phyloP scores from a whole-genome alignment of 2,113 vertebrate genomes.

The Carlito syrichta region DNA sequence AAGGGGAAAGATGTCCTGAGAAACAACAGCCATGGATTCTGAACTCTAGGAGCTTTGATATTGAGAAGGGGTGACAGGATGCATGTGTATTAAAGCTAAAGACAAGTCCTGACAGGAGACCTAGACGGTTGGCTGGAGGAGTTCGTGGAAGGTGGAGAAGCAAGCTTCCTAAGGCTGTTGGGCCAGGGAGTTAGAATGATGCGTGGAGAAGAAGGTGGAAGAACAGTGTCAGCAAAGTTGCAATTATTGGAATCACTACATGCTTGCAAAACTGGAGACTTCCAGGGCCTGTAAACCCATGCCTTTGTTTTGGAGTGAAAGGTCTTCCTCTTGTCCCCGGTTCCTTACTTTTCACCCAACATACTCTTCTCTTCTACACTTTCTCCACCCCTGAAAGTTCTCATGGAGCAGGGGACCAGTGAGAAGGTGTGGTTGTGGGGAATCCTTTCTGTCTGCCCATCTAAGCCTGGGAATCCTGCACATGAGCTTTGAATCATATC shows the following conservation, averaged over 20 bases:
- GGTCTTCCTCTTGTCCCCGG: not conserved
- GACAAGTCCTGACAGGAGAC: not conserved
- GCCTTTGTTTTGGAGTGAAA: not conserved
- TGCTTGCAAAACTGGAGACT: not conserved
- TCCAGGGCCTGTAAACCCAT: not conserved
- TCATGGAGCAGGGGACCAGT: not conserved
- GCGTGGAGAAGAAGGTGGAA: not conserved
- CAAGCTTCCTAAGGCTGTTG: not conserved
- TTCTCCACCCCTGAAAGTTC: not conserved
- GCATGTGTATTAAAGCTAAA: not conserved
- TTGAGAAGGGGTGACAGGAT: not conserved
- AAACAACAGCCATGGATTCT: not conserved
- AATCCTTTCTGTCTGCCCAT: not conserved
- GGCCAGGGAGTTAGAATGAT: not conserved
- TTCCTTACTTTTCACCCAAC: no score
- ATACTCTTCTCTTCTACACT: not conserved
- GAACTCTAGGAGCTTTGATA: not conserved
- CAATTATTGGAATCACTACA: no score
- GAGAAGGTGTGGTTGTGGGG: not conserved
- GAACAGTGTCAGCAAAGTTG: not conserved
- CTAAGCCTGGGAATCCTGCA: not conserved
- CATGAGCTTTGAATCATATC: not conserved
- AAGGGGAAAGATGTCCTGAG: not conserved
- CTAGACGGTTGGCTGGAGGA: not conserved
- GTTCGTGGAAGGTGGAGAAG: not conserved